Base-by-base conservation (phyloP, 1,140 invertebrate genomes). In the Drosophila arawakana region DNA sequence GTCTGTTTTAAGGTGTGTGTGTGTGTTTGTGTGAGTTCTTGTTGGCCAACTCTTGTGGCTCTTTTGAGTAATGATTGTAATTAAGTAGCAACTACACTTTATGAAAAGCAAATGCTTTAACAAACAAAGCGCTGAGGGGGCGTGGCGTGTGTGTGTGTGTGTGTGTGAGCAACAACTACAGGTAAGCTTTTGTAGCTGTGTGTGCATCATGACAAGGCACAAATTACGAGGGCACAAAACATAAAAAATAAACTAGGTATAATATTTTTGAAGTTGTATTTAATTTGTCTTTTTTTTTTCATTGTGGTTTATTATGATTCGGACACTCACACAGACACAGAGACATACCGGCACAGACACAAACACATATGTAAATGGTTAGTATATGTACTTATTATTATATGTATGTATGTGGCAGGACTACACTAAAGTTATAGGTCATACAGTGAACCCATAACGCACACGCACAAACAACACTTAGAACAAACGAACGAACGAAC, bases 21-120 rank as follows among this genome's bases (percentile, higher is more conserved):
- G 76, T 46, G 59, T 67, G n/a, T 49, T 57, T 47, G 73, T 52
- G 52, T 49, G 57, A 44, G 35, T 25, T 52, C 37, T 46, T 46
- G 18, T 63, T 61, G 43, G 50, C 61, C 59, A 71, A 66, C 68
- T 39, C 79, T 82, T 77, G 76, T 76, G 76, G 76, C 73, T 73
- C 70, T 70, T 86, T 82, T 88, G 83, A 86, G 84, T 86, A 86
- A 86, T 89, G 83, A 82, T 88, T 86, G 83, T 88, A 86, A 86
- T 86, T 86, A 86, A 86, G 83, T 86, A 83, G 81, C 80, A 86
- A 80, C 83, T 86, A 83, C 76, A 82, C 76, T 86, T 86, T 88
- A 86, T 86, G 83, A 86, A 88, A 80, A 81, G 84, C 83, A 86
- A 81, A 82, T 70, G 72, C 44, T 52, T 82, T 79, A 73, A 68